Evolutionary conservation across 2,888 invertebrate species (phyloP), one percentile per base, ranked within the genome.

Genomic region (Caenorhabditis sp.): DNA sequence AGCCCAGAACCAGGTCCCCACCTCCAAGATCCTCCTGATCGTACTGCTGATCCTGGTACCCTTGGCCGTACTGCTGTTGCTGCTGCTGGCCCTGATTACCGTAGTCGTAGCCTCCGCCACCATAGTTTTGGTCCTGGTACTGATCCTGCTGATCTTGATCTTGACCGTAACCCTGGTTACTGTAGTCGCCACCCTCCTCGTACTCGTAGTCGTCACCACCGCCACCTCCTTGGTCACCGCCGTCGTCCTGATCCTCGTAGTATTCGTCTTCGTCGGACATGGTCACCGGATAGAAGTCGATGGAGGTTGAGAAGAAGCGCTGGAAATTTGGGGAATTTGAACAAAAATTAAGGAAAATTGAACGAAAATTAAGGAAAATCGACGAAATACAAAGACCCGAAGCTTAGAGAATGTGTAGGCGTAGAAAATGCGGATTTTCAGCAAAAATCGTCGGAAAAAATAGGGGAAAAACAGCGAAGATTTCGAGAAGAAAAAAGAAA

Each of bases 181-280:
- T 58, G n/a, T 70, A 38, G 12, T 85, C 70, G 8, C 81, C 44
- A 26, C 51, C 63, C 19, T 56, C 41, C 4, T 26, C 19, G 47
- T 47, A 47, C n/a, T 7, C 47, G 4, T 49, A 49, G 49, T 19
- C 49, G 19, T 5, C 49, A n/a, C 49, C n/a, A 19, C n/a, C 47
- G n/a, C 47, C 47, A 14, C 54, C 26, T 14, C 28, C 73, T 51
- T 51, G 35, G 22, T 73, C 24, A 49, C 59, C 31, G 12, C 12
- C 38, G 6, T 47, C 69, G 26, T 80, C 59, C 12, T 86, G 31
- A 2, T 38, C 64, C 12, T 82, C 80, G 0, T 87, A 81, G 64
- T 83, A 85, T 19, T 77, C 47, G 22, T 77, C 77, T 16, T 77
- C 77, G 77, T 77, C 77, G 54, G 77, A 77, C 77, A 77, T n/a